phyloP scores from a whole-genome alignment of 2,113 vertebrate genomes.

The Ranitomeya imitator region DNA sequence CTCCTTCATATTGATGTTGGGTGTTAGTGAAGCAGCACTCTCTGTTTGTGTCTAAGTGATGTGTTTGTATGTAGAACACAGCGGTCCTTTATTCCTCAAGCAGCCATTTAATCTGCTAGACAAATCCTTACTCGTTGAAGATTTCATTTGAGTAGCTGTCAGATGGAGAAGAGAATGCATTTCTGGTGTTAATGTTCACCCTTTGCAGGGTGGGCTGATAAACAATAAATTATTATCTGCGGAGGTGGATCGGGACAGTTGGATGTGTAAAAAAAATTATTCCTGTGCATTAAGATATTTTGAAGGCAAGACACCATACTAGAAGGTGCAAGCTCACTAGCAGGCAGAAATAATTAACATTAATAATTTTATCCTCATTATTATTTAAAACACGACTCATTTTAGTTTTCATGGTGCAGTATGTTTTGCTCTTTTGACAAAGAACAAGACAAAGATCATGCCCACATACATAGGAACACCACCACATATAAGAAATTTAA shows the following conservation, averaged over 20 bases:
- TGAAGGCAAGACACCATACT: background rate
- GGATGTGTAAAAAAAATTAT: conserved; percentile 3
- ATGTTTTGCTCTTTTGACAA: no score
- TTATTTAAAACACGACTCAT: no score
- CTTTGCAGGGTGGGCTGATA: conserved; percentile 1
- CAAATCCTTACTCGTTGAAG: conserved; percentile 34
- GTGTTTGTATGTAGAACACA: conserved; percentile 41
- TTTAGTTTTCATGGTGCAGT: no score
- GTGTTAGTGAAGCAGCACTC: conserved; percentile 34
- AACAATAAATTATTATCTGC: conserved; percentile 22
- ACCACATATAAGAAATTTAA: no score
- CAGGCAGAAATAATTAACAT: background rate
- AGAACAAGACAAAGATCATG: no score
- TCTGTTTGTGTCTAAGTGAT: conserved; percentile 44
- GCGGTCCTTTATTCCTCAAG: conserved; percentile 38
- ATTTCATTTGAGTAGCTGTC: conserved; percentile 47
- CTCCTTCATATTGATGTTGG: conserved; percentile 34
- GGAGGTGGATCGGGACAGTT: background rate
- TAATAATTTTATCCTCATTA: no score
- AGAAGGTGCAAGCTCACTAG: background rate
- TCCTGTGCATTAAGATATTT: background rate
- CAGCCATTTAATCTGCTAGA: conserved; percentile 55
- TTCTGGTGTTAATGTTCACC: conserved; percentile 8
- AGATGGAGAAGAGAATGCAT: conserved; percentile 36
- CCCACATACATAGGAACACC: no score